Base-by-base conservation (phyloP, 2,888 invertebrate genomes). In the Leptothorax acervorum region DNA sequence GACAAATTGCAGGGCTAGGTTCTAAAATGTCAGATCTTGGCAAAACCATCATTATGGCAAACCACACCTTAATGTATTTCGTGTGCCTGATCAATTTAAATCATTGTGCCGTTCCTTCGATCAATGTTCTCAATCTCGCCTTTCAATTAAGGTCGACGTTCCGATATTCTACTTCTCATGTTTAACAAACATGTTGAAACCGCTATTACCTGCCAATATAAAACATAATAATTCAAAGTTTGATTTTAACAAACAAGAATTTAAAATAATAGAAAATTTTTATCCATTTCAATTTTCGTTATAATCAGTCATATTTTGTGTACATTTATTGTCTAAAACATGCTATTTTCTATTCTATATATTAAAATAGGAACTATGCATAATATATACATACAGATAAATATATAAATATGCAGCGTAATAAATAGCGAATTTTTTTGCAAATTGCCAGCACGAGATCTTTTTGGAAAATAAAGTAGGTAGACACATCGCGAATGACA, bases 41-140 rank as follows among this genome's bases (percentile, higher is more conserved):
- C 68, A 53, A 31, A 35, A 66, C 18, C 62, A 53, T 81, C 68
- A 57, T 23, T 23, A 15, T 23, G 35, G 39, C 48, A 79, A 62
- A 66, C 82, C 84, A 68, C 84, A 70, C 74, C 84, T 68, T 84
- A 53, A 68, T 82, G 74, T 82, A 57, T 60, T 82, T 82, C 82
- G 82, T 82, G 42, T 82, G 39, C 35, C 35, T 15, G 18, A 62
- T 53, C 74, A 82, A 84, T 74, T 84, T 74, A 55, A 74, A 68
- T 74, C 62, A 62, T 83, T 71, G 51, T 12, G 39, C 42, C 74
- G 66, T 62, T 35, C 23, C 55, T 51, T 65, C 31, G 63, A 63
- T 60, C 70, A 60, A 48, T 57, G 8, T 42, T 15, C 66, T 70
- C 48, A 53, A 79, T 60, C 23, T 81, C 6, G 6, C 23, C 31